phyloP scores from a whole-genome alignment of 2,113 vertebrate species.

The Phylloscopus trochiloides region DNA sequence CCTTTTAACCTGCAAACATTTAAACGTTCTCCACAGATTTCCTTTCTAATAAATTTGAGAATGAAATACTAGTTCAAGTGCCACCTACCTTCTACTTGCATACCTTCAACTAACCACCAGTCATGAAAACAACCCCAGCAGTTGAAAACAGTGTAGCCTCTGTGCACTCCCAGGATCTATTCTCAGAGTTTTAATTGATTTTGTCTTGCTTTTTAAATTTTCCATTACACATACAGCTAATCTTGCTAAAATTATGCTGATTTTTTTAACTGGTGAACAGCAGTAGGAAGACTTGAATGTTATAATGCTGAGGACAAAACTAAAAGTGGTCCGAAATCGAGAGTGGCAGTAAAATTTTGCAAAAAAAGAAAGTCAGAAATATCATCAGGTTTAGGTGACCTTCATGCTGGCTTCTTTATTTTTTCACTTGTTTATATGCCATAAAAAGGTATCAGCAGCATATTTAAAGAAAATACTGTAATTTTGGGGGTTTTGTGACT shows the following conservation, averaged over 20 bases:
- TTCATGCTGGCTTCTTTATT: neutral
- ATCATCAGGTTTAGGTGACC: fast-evolving
- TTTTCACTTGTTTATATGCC: neutral
- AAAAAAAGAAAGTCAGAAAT: neutral
- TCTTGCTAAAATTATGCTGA: neutral
- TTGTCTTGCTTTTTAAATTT: neutral
- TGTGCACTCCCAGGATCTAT: neutral
- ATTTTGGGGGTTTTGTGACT: neutral
- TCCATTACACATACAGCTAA: neutral
- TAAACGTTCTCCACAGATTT: neutral
- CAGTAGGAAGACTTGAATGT: neutral
- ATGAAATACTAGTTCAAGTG: neutral
- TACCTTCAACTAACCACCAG: neutral
- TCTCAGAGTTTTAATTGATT: neutral
- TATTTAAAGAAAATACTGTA: neutral
- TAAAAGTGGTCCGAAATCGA: neutral
- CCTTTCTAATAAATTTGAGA: neutral
- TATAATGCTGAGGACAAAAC: neutral
- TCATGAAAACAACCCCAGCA: neutral
- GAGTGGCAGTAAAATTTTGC: neutral
- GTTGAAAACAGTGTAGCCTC: neutral
- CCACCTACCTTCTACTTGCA: neutral
- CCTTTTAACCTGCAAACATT: neutral
- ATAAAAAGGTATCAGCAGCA: fast-evolving
- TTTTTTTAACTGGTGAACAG: neutral